Percentiles rank a stretch among this genome's conserved stretches.
phyloP scores from a whole-genome alignment of 2,888 invertebrate species.

The Agrochola circellaris region DNA sequence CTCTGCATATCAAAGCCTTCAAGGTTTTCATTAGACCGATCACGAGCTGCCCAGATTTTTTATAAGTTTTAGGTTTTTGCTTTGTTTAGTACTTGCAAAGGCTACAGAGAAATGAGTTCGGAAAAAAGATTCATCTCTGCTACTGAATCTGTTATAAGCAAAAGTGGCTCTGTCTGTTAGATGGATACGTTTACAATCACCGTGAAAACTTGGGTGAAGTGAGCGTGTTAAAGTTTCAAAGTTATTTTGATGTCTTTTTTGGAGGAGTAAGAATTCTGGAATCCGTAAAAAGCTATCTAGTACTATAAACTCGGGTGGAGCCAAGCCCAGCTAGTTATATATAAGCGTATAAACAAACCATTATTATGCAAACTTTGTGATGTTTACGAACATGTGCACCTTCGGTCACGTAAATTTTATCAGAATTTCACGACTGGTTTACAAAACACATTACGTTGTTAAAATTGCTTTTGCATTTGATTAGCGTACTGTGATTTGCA shows the following conservation, averaged over 20 bases:
- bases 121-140: neutral
- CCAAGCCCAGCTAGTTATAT: neutral
- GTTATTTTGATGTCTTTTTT: neutral
- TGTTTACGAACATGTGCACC: neutral
- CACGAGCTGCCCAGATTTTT: slow-evolving; percentile 44
- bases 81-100: neutral
- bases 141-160: neutral
- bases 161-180: neutral
- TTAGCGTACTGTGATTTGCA: neutral
- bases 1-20: slow-evolving; percentile 73
- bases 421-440: neutral
- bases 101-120: neutral
- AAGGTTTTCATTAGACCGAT: slow-evolving; percentile 66
- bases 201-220: too few species aligned
- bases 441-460: slow-evolving; percentile 6
- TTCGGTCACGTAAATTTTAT: slow-evolving; percentile 12
- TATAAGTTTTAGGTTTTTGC: slow-evolving; percentile 28
- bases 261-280: neutral
- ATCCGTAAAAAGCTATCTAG: neutral
- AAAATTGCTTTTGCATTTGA: neutral
- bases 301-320: neutral
- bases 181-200: neutral
- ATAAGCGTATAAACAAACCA: neutral
- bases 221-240: neutral
- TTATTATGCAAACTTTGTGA: slow-evolving; percentile 1